Evolutionary conservation across 2,113 vertebrate genomes (phyloP).

Genomic region (Vidua chalybeata): DNA sequence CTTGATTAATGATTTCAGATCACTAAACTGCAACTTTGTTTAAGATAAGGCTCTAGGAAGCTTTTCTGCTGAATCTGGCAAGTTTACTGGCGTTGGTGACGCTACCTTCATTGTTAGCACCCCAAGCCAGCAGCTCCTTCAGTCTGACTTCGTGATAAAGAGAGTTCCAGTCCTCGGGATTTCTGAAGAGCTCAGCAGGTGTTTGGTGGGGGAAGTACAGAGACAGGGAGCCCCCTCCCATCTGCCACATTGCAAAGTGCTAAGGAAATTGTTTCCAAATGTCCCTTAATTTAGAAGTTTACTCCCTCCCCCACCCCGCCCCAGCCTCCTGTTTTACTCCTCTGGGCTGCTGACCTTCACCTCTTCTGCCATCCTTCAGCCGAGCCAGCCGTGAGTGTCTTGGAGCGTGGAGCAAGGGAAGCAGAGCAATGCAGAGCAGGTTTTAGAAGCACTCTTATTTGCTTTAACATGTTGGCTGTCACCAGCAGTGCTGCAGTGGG

Average conservation of each 20-base stretch:
- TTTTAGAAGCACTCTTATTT: neutral
- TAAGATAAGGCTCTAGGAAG: slow-evolving; percentile 49
- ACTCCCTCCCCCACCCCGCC: neutral
- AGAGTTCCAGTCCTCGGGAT: neutral
- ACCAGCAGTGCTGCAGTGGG: neutral
- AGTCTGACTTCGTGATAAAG: neutral
- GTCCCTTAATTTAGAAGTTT: neutral
- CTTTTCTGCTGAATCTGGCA: slow-evolving; percentile 4
- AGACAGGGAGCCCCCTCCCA: neutral
- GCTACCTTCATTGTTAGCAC: slow-evolving; percentile 9
- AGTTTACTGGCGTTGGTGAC: neutral
- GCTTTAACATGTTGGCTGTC: neutral
- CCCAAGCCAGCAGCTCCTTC: slow-evolving; percentile 4
- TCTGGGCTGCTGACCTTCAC: neutral
- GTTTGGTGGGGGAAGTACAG: neutral
- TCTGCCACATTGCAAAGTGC: neutral
- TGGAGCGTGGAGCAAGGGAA: neutral
- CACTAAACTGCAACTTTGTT: slow-evolving; percentile 44
- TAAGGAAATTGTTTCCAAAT: slow-evolving; percentile 60
- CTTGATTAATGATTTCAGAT: slow-evolving; percentile 69
- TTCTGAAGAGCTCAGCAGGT: slow-evolving; percentile 50
- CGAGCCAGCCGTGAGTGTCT: neutral
- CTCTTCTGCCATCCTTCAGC: neutral
- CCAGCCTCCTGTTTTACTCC: neutral
- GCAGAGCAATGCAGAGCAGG: neutral